Evolutionary conservation across 2,888 invertebrate species (phyloP).

Genomic region (Alitta virens): DNA sequence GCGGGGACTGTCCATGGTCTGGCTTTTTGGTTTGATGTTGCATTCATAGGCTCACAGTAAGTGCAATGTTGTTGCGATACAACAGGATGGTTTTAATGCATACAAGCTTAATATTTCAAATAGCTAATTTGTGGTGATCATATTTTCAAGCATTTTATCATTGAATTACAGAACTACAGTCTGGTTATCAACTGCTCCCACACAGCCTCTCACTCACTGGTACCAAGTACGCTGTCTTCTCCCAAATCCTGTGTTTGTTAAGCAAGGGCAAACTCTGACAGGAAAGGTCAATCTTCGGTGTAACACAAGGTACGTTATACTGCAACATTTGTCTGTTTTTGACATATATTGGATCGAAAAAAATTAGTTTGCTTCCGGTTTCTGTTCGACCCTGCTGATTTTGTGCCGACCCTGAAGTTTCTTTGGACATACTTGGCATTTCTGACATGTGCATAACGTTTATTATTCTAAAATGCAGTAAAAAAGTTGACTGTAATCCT

Average conservation of each 20-base stretch:
- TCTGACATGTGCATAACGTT: no score
- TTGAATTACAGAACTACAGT: slow-evolving; percentile 69
- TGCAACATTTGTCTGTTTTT: no score
- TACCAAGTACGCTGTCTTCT: slow-evolving; percentile 95
- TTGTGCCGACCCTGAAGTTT: no score
- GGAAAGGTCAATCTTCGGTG: slow-evolving; percentile 86
- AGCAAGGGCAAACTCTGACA: slow-evolving; percentile 86
- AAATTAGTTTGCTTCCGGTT: no score
- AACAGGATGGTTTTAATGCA: not conserved
- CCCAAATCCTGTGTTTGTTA: slow-evolving; percentile 89
- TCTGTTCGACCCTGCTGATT: no score
- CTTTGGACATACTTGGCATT: no score
- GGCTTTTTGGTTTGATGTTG: slow-evolving; percentile 99
- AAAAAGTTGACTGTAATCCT: no score
- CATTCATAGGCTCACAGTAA: slow-evolving; percentile 75
- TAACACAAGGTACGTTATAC: slow-evolving; percentile 75
- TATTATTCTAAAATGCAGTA: no score
- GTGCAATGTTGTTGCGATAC: slow-evolving; percentile 22
- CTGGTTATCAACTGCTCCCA: slow-evolving; percentile 96
- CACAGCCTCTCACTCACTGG: slow-evolving; percentile 98
- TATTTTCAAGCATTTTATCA: not conserved
- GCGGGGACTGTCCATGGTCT: slow-evolving; percentile 94
- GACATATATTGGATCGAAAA: no score
- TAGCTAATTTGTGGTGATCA: no score
- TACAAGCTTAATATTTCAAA: no score